These are phyloP conservation scores for Hydrolagus affinis DNA, from an alignment of 2,113 vertebrate genomes.

Conservation along the genomic window DNA sequence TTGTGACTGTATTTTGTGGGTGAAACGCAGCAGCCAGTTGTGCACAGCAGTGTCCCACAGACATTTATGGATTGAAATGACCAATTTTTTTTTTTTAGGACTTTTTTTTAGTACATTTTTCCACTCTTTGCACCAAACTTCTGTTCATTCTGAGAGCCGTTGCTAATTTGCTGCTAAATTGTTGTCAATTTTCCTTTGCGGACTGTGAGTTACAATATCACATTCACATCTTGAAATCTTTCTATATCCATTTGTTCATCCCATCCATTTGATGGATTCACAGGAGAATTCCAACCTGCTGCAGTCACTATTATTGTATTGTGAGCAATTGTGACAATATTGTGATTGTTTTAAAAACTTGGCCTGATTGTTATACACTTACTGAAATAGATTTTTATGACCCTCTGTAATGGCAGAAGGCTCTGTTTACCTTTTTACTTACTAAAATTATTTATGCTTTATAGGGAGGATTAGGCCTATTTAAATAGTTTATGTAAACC, in stretches of 20 bases:
- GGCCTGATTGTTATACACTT: too few species aligned
- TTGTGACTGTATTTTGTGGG: too few species aligned
- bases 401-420: too few species aligned
- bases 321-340: too few species aligned
- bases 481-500: not conserved
- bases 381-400: too few species aligned
- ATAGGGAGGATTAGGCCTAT: not conserved
- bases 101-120: not conserved
- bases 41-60: too few species aligned
- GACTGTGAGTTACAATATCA: not conserved
- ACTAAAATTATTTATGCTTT: not conserved
- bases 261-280: not conserved
- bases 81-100: too few species aligned
- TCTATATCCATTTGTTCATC: not conserved
- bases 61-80: too few species aligned
- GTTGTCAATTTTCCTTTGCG: not conserved
- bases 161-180: not conserved
- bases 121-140: not conserved
- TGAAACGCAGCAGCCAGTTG: too few species aligned
- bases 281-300: not conserved
- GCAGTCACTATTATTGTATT: not conserved
- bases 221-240: not conserved
- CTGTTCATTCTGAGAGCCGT: not conserved
- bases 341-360: too few species aligned
- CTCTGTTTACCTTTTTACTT: not conserved